These are phyloP conservation scores for Euphysa ruthae DNA, from an alignment of 30 jellyfish, hydroid and myxozoan species.

Conservation along the genomic window DNA sequence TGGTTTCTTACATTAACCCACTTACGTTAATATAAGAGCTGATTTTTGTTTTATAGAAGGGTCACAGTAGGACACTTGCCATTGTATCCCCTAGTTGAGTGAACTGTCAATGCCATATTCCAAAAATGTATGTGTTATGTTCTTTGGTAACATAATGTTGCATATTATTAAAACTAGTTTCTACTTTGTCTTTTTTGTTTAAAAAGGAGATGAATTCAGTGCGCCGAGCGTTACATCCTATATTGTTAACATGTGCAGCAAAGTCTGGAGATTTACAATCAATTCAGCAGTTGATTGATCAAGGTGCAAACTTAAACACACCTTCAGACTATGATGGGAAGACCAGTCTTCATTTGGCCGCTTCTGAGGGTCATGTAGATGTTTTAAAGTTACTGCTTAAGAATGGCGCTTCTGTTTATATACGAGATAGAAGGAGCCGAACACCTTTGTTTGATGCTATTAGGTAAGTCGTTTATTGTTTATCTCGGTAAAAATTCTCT, in stretches of 20 bases:
- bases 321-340: slow-evolving; percentile 98
- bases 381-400: slow-evolving; percentile 46
- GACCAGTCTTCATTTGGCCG: slow-evolving; percentile 82
- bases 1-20: too few species aligned
- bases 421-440: slow-evolving; percentile 83
- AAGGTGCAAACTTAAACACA: slow-evolving; percentile 90
- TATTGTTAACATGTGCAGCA: slow-evolving; percentile 94
- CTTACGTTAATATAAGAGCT: too few species aligned
- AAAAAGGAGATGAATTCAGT: slow-evolving; percentile 80
- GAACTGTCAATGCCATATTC: too few species aligned
- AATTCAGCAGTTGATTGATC: slow-evolving; percentile 61
- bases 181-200: too few species aligned
- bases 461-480: slow-evolving; percentile 44
- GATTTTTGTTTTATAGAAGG: too few species aligned
- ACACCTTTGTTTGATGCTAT: slow-evolving; percentile 94
- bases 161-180: too few species aligned
- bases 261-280: slow-evolving; percentile 83
- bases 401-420: slow-evolving; percentile 76
- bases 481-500: background rate
- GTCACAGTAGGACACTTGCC: too few species aligned
- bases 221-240: slow-evolving; percentile 85
- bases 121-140: too few species aligned
- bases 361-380: slow-evolving; percentile 83
- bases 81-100: too few species aligned
- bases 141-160: too few species aligned